Evolutionary conservation across 2,888 invertebrate species (phyloP), one percentile per base, ranked within the genome.

Genomic region (Heliconius ethilla): DNA sequence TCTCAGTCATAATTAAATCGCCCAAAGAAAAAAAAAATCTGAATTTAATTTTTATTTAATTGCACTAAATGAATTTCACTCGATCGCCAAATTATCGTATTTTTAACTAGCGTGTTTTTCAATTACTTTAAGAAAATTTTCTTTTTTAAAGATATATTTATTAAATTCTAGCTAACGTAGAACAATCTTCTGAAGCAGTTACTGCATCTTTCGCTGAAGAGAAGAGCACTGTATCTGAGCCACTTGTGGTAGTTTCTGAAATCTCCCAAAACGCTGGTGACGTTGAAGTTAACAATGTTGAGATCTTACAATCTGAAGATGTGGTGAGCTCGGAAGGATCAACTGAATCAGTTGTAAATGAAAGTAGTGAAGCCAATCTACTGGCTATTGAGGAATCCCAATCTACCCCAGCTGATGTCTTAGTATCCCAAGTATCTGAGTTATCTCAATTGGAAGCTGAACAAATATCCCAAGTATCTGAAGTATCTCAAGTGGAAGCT

Each of bases 171-270:
- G 83, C 77, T 45, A 75, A 75, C 63, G 67, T 80, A 33, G 83
- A 82, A 66, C 80, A 79, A 25, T 45, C 74, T 73, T 76, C 76
- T 33, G 80, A 75, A 15, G 80, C 77, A 65, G 72, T 69, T 51
- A 76, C 81, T 15, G 78, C 79, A 9, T 83, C 83, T 55, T 76
- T 33, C 45, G 40, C 25, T 69, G 80, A 67, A 55, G 78, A 76
- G 11, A 79, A 66, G 33, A 45, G 81, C 27, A 75, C 70, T 59
- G 59, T 75, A 13, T 73, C 80, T 37, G 79, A 83, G 25, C 81
- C 83, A 33, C 78, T 84, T 3, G 78, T 81, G 25, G 83, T 81
- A 75, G 81, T 80, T 25, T 78, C 81, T 27, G 82, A 81, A 70
- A 45, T 29, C 15, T 78, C 78, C 27, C 69, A 75, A 65, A 78